Evolutionary conservation across 2,113 vertebrate species (phyloP).

Genomic region (Caretta caretta): DNA sequence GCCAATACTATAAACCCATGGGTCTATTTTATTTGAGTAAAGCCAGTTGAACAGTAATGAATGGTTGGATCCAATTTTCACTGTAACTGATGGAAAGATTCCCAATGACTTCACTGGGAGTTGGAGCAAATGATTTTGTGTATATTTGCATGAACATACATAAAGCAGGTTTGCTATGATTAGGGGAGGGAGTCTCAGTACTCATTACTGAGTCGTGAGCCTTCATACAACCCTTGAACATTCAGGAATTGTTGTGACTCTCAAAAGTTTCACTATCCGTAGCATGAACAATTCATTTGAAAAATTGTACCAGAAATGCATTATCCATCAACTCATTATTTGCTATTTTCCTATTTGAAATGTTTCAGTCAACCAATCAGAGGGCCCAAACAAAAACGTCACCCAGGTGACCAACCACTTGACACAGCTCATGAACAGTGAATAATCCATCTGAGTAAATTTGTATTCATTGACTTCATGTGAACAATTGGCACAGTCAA

Average conservation of each 20-base stretch:
- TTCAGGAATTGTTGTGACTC: neutral
- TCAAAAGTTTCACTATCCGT: neutral
- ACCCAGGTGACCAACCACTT: neutral
- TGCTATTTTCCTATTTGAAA: neutral
- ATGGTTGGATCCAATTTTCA: neutral
- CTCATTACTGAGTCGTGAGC: neutral
- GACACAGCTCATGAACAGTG: neutral
- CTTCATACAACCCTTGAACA: neutral
- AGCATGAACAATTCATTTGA: neutral
- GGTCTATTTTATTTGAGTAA: neutral
- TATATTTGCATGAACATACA: neutral
- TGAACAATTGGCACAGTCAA: neutral
- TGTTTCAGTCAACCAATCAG: neutral
- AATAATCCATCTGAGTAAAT: neutral
- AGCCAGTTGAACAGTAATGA: neutral
- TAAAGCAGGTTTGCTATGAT: neutral
- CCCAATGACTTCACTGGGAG: neutral
- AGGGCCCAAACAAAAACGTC: neutral
- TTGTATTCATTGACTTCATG: neutral
- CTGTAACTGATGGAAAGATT: neutral
- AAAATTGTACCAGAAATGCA: neutral
- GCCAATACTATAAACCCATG: neutral
- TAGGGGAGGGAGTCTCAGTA: neutral
- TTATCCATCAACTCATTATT: neutral
- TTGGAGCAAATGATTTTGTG: neutral